Percentiles rank a stretch among this genome's conserved stretches.
These are phyloP conservation scores for Poeciliopsis occidentalis DNA, from an alignment of 2,113 vertebrate genomes.

Conservation along the genomic window DNA sequence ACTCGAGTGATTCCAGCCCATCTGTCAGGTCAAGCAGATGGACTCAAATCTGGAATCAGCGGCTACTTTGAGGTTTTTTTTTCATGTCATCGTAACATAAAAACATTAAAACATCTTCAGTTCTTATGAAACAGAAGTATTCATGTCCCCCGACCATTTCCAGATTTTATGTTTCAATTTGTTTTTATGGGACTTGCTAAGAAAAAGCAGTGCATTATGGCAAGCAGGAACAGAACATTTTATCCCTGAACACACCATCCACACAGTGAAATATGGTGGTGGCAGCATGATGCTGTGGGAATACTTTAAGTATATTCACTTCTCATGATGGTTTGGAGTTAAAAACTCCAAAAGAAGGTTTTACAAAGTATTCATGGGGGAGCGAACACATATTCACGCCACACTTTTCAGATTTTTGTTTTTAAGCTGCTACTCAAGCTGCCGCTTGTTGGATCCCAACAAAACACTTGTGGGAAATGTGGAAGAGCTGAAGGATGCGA, in stretches of 20 bases:
- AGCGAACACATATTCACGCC: no score
- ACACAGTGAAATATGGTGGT: not conserved
- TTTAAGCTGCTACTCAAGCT: no score
- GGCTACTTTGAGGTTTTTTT: not conserved
- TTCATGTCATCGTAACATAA: not conserved
- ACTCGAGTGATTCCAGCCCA: conserved; percentile 31
- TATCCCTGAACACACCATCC: not conserved
- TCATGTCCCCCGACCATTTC: not conserved
- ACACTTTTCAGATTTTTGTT: no score
- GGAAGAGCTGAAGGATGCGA: not conserved
- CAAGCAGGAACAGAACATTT: not conserved
- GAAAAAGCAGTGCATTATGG: no score
- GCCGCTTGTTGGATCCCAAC: no score
- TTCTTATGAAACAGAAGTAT: not conserved
- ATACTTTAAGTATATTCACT: not conserved
- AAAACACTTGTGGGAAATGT: no score
- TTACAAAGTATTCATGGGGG: not conserved
- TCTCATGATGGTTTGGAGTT: not conserved
- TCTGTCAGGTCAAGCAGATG: conserved; percentile 30
- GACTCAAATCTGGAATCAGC: conserved; percentile 18
- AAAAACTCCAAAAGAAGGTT: not conserved
- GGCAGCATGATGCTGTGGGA: not conserved
- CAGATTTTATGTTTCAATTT: no score
- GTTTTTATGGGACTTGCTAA: no score
- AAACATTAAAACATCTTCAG: not conserved